phyloP scores from a whole-genome alignment of 2,113 vertebrate genomes.

The Ibidorhyncha struthersii region DNA sequence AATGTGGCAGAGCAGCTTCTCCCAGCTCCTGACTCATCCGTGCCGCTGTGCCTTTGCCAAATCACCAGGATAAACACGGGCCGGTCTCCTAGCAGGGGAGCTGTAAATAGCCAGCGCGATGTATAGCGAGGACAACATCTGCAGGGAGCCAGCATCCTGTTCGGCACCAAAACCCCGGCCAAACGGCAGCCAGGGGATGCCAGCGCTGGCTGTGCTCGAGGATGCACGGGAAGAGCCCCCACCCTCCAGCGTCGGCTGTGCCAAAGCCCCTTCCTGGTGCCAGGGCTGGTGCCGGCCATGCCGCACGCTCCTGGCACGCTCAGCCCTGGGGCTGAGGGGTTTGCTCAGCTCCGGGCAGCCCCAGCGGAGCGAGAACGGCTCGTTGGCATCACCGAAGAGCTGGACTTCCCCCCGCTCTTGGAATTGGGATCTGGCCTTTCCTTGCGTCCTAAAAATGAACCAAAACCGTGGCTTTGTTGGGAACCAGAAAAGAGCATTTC shows the following conservation, averaged over 20 bases:
- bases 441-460: not conserved
- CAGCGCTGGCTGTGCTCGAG: rapidly evolving
- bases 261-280: not conserved
- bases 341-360: not conserved
- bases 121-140: not conserved
- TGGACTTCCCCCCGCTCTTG: not conserved
- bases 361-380: not conserved
- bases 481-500: not conserved
- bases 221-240: not conserved
- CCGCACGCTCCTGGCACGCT: not conserved
- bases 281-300: not conserved
- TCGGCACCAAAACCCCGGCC: not conserved
- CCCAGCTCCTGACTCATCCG: conserved; percentile 54
- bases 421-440: not conserved
- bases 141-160: not conserved
- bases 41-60: not conserved
- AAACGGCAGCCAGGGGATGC: not conserved
- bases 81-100: not conserved
- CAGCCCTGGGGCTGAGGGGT: not conserved
- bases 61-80: conserved; percentile 45
- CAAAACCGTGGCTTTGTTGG: rapidly evolving
- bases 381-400: not conserved
- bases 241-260: not conserved
- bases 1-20: conserved; percentile 38
- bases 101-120: not conserved